Conservation (phyloP, 2,888 invertebrate genomes). For the Mesorhabditis sp. region DNA sequence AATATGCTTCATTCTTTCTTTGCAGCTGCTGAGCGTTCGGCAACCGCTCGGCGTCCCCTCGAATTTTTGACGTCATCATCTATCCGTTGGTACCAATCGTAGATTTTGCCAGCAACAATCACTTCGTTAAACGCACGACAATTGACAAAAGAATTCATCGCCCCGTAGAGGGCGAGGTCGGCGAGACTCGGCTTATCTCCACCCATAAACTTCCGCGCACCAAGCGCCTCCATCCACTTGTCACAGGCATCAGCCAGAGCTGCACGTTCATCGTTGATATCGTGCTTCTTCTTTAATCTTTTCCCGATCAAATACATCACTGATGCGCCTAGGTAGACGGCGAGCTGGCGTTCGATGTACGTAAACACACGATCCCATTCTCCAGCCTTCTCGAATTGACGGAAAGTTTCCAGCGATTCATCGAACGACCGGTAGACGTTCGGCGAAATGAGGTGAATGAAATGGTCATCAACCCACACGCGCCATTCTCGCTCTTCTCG, state of each 20-base stretch:
- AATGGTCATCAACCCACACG: constrained; percentile 83
- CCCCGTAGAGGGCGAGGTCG: constrained; percentile 68
- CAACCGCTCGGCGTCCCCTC: constrained; percentile 19
- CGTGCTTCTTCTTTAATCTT: constrained; percentile 78
- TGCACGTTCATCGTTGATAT: constrained; percentile 78
- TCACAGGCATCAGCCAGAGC: constrained; percentile 85
- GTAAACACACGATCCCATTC: constrained; percentile 87
- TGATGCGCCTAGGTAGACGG: constrained; percentile 84
- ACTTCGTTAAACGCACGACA: constrained; percentile 52
- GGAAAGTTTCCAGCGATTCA: constrained; percentile 85
- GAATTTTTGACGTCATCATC: constrained; percentile 36
- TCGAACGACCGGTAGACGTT: constrained; percentile 84
- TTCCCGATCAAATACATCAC: constrained; percentile 92
- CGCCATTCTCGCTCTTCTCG: constrained; percentile 92
- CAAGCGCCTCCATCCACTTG: constrained; percentile 73
- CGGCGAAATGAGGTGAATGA: constrained; percentile 89
- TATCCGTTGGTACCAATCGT: constrained; percentile 41
- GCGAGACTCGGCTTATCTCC: constrained; percentile 82
- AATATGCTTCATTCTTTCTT: too few relatives aligned
- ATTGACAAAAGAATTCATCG: constrained; percentile 54
- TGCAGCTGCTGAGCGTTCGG: neutral
- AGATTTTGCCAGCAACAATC: constrained; percentile 36
- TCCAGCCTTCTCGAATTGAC: constrained; percentile 80
- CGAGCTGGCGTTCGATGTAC: constrained; percentile 76
- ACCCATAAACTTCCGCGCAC: constrained; percentile 74